Percentiles rank a stretch among this genome's conserved stretches.
Conservation (phyloP, 2,113 vertebrate genomes). For the Phylloscopus trochilus region DNA sequence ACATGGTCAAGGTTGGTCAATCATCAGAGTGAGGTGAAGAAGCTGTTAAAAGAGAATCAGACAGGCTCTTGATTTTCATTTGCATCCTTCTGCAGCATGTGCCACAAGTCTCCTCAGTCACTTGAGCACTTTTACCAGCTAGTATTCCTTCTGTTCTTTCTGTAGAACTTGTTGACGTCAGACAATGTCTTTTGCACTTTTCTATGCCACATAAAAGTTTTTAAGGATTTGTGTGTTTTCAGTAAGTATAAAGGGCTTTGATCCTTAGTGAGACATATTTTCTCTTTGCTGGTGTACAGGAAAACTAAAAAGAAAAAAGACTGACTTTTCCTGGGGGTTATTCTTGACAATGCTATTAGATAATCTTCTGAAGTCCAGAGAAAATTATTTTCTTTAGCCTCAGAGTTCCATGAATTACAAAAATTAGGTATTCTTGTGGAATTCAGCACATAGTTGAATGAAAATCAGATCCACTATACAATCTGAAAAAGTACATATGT, state of each 20-base stretch:
- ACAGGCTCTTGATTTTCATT: neutral
- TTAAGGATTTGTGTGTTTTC: neutral
- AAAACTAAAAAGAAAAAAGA: neutral
- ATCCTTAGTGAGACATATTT: neutral
- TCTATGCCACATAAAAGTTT: neutral
- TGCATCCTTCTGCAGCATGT: neutral
- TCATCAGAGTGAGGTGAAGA: neutral
- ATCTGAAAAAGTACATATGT: neutral
- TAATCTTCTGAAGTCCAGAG: neutral
- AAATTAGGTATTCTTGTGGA: neutral
- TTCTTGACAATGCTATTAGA: neutral
- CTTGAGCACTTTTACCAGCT: neutral
- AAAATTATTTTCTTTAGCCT: neutral
- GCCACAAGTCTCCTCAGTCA: neutral
- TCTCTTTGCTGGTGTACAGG: neutral
- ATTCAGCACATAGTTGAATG: neutral
- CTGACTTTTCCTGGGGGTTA: neutral
- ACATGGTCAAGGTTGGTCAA: neutral
- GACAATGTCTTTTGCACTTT: neutral
- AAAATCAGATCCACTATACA: neutral
- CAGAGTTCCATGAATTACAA: neutral
- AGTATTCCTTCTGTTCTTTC: neutral
- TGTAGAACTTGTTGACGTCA: neutral
- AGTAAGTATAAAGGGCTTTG: neutral
- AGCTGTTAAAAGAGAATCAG: neutral